Base-by-base conservation (phyloP, 2,888 invertebrate genomes). In the Heliconius sara region DNA sequence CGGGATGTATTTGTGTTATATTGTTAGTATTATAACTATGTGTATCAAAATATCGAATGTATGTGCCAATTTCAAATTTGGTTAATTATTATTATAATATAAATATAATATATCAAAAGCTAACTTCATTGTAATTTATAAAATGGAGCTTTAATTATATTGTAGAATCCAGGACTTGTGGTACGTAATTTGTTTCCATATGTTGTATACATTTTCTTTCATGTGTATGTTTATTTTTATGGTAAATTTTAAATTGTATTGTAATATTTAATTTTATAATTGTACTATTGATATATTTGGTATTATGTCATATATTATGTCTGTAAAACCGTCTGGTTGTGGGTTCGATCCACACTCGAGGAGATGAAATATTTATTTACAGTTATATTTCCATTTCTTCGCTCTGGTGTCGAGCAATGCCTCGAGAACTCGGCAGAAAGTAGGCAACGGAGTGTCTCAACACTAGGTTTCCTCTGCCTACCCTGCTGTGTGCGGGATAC, bases 71-170 rank as follows among this genome's bases (percentile, higher is more conserved):
- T 87, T 79, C 3, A 68, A 76, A 60, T 68, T 81, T 79, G 77
- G 65, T 76, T 83, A 71, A 77, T 77, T 78, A 73, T 77, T 80
- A 77, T 77, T 78, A 73, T 77, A 79, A 77, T n/a, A 71, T 82
- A 80, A 73, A 80, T 68, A 68, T 81, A 78, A 47, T 77, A 30
- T 65, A 72, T 66, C 71, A 52, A 76, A 80, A 72, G 25, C 57
- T 19, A 81, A 81, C 72, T 81, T 78, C 80, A 77, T 79, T 73
- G 79, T 81, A 78, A 76, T 82, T 80, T 72, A 78, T 72, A 82
- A 81, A 81, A 92, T 93, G 93, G 93, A 95, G 95, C 95, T 95
- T 95, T 95, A 95, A 95, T 93, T 94, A 95, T 94, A 95, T 93
- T 89, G 91, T 93, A 93, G 93, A 92, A 91, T 91, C 88, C 90